Percentiles rank a stretch among this genome's conserved stretches.
Conservation (phyloP, 2,113 vertebrate species). For the Tretioscincus oriximinensis region DNA sequence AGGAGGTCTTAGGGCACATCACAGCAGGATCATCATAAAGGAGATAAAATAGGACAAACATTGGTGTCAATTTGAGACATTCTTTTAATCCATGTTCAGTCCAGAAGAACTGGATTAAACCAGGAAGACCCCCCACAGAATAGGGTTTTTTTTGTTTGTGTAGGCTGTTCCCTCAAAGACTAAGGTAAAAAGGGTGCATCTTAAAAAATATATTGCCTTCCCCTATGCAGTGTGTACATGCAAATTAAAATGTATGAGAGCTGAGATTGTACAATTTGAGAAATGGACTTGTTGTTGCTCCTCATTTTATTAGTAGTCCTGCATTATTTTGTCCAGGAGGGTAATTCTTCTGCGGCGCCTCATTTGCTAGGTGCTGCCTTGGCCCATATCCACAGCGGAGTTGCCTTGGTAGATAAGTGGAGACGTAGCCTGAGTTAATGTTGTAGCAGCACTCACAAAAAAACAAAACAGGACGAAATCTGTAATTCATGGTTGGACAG, state of each 20-base stretch:
- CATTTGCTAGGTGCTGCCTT: slow-evolving; percentile 4
- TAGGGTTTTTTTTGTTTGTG: neutral
- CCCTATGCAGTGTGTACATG: neutral
- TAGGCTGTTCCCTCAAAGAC: too few relatives aligned
- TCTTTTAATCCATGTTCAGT: too few relatives aligned
- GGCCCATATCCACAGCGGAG: too few relatives aligned
- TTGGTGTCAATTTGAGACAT: too few relatives aligned
- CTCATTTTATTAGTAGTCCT: neutral
- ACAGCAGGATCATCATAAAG: too few relatives aligned
- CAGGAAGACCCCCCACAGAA: neutral
- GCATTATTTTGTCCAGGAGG: slow-evolving; percentile 7
- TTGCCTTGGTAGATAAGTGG: too few relatives aligned
- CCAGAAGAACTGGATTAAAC: too few relatives aligned
- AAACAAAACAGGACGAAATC: neutral
- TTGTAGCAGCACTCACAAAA: neutral
- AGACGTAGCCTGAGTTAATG: neutral
- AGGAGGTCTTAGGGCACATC: too few relatives aligned
- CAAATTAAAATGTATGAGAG: neutral
- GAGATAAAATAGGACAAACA: too few relatives aligned
- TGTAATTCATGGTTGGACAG: neutral
- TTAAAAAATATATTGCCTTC: too few relatives aligned
- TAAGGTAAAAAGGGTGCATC: too few relatives aligned
- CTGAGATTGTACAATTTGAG: neutral
- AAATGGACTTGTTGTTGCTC: neutral
- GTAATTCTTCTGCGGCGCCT: neutral